Base-by-base conservation (phyloP, 2,113 vertebrate species). In the Pagrus major region DNA sequence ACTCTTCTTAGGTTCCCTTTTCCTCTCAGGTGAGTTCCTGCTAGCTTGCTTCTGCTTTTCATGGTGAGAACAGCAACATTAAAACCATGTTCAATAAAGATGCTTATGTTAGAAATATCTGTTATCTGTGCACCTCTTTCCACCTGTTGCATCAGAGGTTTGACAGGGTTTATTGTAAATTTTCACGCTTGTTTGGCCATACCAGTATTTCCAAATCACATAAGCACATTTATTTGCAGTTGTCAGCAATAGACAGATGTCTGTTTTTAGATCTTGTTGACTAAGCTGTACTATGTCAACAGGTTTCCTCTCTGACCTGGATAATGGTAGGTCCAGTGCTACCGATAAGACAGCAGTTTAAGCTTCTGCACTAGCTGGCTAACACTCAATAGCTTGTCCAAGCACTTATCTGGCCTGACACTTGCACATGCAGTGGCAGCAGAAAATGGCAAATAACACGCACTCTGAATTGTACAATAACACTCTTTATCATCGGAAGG, bases 1-100 rank as follows among this genome's bases (percentile, higher is more conserved):
- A 69, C 90, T 97, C 23, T 96, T 95, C n/a, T 61, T 98, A n/a
- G 96, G 96, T 9, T 88, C 96, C 37, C 93, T 98, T 56, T 89
- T 96, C 20, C 80, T 96, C 69, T 95, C 95, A 0, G 95, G 98
- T 98, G 77, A 96, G 94, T 90, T 83, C 51, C 27, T 12, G n/a
- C 11, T 27, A 31, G 15, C 37, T 55, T 49, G 29, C 52, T 85
- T 90, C 61, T 51, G 68, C 49, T 69, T 87, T 84, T 49, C n/a
- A 16, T 46, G 9, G 0, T 59, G 47, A 29, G 21, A 23, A 18
- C 14, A 69, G 14, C 21, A 5, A 29, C 20, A 35, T 4, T 27
- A 6, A 78, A 49, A 21, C 10, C n/a, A 6, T 18, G 10, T 21
- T 76, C 33, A 29, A 64, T 39, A 23, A 23, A 52, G 20, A 33